Conservation (phyloP, 92 coral and sea anemone species). For the Phenganax subtilis region DNA sequence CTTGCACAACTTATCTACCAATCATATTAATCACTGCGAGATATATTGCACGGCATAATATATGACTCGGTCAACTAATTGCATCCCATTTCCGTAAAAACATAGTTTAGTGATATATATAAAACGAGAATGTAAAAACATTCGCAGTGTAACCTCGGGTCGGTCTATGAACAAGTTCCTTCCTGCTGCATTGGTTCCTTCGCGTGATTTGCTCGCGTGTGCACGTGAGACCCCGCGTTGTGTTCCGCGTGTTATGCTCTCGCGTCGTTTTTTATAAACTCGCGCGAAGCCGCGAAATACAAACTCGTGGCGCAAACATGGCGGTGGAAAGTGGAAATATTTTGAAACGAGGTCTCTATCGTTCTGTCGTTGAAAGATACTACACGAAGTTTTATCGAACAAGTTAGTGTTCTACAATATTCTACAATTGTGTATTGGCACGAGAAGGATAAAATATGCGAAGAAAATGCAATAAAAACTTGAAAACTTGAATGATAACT, state of each 20-base stretch:
- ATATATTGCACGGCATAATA: no score
- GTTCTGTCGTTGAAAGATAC: slow-evolving; percentile 32
- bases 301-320: slow-evolving; percentile 21
- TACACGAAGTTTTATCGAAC: slow-evolving; percentile 23
- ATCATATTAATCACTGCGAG: no score
- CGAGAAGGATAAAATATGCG: not conserved
- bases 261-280: not conserved
- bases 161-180: no score
- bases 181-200: no score
- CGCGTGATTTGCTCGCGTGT: no score
- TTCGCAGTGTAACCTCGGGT: no score
- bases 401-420: not conserved
- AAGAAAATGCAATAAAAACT: not conserved
- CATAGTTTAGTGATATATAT: no score
- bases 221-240: not conserved
- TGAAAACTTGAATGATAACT: not conserved
- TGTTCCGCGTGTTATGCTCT: not conserved
- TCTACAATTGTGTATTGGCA: not conserved
- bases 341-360: slow-evolving; percentile 10
- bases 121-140: no score
- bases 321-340: slow-evolving; percentile 5
- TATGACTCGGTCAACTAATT: no score
- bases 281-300: no score
- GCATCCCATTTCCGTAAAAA: no score
- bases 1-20: no score